A percentile compares a stretch with the other conserved stretches of the same genome.
These are phyloP conservation scores for Agriopis aurantiaria DNA, from an alignment of 2,888 invertebrate genomes.

Conservation along the genomic window DNA sequence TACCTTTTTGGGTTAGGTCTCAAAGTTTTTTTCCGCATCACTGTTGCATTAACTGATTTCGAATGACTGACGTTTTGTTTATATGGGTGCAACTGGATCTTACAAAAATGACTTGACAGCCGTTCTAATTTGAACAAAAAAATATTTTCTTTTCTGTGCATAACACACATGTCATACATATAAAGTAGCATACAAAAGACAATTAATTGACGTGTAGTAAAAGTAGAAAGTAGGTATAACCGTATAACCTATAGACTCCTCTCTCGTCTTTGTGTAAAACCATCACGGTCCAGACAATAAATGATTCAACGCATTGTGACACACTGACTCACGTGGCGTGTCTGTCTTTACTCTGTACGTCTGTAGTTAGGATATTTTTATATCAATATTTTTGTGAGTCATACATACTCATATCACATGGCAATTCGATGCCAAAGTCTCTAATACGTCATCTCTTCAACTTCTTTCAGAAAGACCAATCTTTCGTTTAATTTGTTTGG, in stretches of 20 bases:
- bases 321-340: constrained; percentile 49
- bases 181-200: too few relatives aligned
- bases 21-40: too few relatives aligned
- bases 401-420: constrained; percentile 12
- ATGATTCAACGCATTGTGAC: constrained; percentile 51
- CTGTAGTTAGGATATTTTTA: constrained; percentile 51
- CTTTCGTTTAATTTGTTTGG: too few relatives aligned
- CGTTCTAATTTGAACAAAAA: too few relatives aligned
- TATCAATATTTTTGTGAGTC: constrained; percentile 49
- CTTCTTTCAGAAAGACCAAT: background rate
- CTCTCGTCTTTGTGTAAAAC: constrained; percentile 33
- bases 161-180: too few relatives aligned
- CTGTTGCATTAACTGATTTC: too few relatives aligned
- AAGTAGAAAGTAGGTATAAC: background rate
- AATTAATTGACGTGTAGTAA: too few relatives aligned
- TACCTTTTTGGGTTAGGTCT: too few relatives aligned
- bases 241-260: background rate
- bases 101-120: too few relatives aligned
- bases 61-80: too few relatives aligned
- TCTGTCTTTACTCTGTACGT: constrained; percentile 43
- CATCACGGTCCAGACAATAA: constrained; percentile 48
- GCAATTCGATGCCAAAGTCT: constrained; percentile 10
- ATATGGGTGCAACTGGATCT: too few relatives aligned
- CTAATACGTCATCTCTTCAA: constrained; percentile 2
- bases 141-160: too few relatives aligned